Conservation (phyloP, 2,113 vertebrate genomes). For the Tympanuchus pallidicinctus region DNA sequence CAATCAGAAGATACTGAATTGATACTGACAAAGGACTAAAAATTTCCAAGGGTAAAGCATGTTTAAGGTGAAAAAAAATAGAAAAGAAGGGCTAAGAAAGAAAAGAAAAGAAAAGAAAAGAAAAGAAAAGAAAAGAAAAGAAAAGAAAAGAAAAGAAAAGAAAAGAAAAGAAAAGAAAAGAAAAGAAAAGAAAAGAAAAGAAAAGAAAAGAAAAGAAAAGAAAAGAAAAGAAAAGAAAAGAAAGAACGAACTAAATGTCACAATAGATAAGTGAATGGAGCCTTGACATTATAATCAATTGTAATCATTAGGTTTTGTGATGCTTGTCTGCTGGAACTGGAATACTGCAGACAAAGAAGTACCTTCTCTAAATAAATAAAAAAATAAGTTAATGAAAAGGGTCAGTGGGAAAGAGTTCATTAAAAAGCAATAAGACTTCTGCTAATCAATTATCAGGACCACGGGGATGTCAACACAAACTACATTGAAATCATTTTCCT, state of each 20-base stretch:
- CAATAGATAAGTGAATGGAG: background rate
- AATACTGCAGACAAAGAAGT: background rate
- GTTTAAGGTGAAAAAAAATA: background rate
- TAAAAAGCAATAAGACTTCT: background rate
- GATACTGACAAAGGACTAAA: background rate
- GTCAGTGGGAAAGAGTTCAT: background rate
- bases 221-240: too few relatives aligned
- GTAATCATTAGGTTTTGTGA: background rate
- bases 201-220: too few relatives aligned
- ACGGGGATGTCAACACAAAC: background rate
- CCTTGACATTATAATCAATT: background rate
- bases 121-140: too few relatives aligned
- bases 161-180: too few relatives aligned
- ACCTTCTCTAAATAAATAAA: background rate
- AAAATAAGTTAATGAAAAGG: background rate
- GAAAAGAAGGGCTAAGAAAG: background rate
- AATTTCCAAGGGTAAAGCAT: background rate
- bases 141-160: too few relatives aligned
- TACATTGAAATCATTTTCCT: background rate
- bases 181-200: too few relatives aligned
- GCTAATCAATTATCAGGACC: background rate
- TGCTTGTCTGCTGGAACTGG: background rate
- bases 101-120: background rate
- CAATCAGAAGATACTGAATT: background rate
- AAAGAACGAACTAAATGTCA: background rate